Evolutionary conservation across 2,113 vertebrate genomes (phyloP).

Genomic region (Machaerirhynchus nigripectus): DNA sequence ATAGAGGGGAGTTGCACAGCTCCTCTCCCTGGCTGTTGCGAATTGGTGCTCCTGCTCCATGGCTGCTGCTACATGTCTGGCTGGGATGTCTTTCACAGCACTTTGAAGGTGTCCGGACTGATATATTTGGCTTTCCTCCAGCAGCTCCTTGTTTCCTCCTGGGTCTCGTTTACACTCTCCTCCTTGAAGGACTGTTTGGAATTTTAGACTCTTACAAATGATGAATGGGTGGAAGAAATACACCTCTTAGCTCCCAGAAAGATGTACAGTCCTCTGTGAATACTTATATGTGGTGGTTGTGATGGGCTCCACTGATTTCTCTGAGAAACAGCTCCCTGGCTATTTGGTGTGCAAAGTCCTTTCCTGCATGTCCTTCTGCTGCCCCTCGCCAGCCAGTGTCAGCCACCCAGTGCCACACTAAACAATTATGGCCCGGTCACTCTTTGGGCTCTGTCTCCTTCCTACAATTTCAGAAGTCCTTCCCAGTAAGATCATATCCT

Average conservation of each 20-base stretch:
- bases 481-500: background rate
- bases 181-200: slow-evolving; percentile 59
- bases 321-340: background rate
- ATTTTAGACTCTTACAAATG: slow-evolving; percentile 26
- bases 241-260: slow-evolving; percentile 5
- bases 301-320: background rate
- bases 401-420: background rate
- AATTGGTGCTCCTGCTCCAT: background rate
- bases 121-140: slow-evolving; percentile 47
- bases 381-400: background rate
- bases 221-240: slow-evolving; percentile 39
- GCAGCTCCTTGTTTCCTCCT: slow-evolving; percentile 41
- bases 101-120: slow-evolving; percentile 15
- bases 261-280: background rate
- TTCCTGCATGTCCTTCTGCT: background rate
- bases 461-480: background rate
- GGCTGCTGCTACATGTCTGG: background rate
- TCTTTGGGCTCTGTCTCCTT: background rate
- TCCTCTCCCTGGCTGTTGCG: background rate
- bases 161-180: slow-evolving; percentile 24
- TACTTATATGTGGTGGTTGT: background rate
- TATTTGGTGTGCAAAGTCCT: background rate
- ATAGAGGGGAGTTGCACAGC: background rate
- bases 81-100: slow-evolving; percentile 28
- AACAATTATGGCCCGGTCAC: fast-evolving